Conservation (phyloP, 2,888 invertebrate genomes). For the Apocheima hispidaria region DNA sequence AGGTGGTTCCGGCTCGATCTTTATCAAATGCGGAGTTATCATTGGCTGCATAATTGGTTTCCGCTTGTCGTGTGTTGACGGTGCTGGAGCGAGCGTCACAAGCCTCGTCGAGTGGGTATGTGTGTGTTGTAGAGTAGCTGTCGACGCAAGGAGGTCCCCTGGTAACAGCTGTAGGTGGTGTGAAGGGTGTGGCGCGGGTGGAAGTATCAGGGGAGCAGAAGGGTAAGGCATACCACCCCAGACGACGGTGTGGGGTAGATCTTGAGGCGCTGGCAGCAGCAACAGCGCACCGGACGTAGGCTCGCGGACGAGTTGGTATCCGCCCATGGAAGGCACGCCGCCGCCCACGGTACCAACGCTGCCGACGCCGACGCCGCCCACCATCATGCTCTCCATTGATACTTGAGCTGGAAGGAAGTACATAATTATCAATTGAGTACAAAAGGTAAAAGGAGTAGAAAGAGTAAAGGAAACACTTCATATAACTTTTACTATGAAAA, state of each 20-base stretch:
- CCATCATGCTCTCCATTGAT: constrained; percentile 91
- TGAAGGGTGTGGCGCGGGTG: constrained; percentile 85
- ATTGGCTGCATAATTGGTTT: constrained; percentile 82
- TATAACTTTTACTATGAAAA: no score
- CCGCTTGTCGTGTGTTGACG: constrained; percentile 76
- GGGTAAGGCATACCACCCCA: constrained; percentile 89
- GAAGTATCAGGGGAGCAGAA: constrained; percentile 73
- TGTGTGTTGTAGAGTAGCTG: constrained; percentile 88
- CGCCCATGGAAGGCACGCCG: constrained; percentile 89
- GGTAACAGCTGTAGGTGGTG: constrained; percentile 89
- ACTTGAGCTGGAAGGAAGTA: constrained; percentile 86
- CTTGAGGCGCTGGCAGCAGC: constrained; percentile 90
- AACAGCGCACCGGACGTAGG: constrained; percentile 93
- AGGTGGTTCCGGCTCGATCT: constrained; percentile 89
- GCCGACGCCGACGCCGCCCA: constrained; percentile 85
- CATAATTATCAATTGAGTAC: background rate
- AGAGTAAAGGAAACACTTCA: no score
- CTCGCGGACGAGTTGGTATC: constrained; percentile 95
- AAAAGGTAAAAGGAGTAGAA: no score
- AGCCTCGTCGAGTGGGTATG: constrained; percentile 89
- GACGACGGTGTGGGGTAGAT: constrained; percentile 90
- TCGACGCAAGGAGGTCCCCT: constrained; percentile 88
- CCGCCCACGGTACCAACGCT: constrained; percentile 86
- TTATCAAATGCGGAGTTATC: constrained; percentile 86
- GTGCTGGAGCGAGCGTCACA: constrained; percentile 88